Conservation (phyloP, 2,113 vertebrate genomes). For the Pygoscelis antarcticus region DNA sequence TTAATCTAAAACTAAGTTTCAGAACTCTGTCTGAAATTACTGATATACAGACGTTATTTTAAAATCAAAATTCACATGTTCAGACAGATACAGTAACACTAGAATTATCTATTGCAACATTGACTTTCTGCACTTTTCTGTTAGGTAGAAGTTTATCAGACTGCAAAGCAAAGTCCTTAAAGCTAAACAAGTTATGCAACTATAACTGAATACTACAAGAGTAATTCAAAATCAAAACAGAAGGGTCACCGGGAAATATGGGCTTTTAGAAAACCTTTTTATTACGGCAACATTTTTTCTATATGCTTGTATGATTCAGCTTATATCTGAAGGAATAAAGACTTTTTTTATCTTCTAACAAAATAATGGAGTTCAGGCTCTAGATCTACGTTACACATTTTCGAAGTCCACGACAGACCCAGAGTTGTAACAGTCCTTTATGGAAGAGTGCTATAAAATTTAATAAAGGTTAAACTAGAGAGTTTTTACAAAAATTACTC, state of each 20-base stretch:
- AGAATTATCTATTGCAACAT: background rate
- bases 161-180: background rate
- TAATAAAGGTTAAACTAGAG: background rate
- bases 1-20: background rate
- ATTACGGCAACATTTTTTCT: background rate
- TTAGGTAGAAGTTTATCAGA: background rate
- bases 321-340: background rate
- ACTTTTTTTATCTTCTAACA: background rate
- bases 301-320: background rate
- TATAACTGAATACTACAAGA: background rate
- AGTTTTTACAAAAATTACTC: background rate
- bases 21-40: background rate
- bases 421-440: background rate
- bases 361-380: background rate
- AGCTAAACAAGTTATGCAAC: background rate
- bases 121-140: background rate
- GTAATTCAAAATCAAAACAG: background rate
- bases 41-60: background rate
- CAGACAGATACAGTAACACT: background rate
- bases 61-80: background rate
- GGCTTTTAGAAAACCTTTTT: background rate
- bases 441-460: background rate
- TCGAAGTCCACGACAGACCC: background rate
- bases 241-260: background rate
- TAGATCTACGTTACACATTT: background rate